Base-by-base conservation (phyloP, 1,140 invertebrate species). In the Trichogramma pretiosum region DNA sequence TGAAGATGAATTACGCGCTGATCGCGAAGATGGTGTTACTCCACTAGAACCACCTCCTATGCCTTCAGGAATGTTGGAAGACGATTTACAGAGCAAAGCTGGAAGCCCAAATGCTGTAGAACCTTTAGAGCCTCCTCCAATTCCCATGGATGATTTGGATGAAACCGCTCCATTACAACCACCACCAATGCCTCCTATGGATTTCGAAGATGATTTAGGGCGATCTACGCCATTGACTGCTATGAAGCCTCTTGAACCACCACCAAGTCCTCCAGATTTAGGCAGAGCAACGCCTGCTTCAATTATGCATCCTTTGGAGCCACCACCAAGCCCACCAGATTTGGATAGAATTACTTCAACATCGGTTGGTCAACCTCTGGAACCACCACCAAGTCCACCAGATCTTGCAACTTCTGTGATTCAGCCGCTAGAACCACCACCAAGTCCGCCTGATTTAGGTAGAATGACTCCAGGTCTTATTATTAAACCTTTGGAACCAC, bases 1-100 rank as follows among this genome's bases (percentile, higher is more conserved):
- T n/a, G n/a, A n/a, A n/a, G n/a, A n/a, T n/a, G n/a, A n/a, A n/a
- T n/a, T n/a, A n/a, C n/a, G n/a, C n/a, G 18, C 37, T 9, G 16
- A 26, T 9, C 22, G 26, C 7, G n/a, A 26, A 10, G 5, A 33
- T 14, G 33, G 23, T 14, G n/a, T 19, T 2, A 22, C 26, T 5
- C 26, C 34, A 2, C 10, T 49, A 1, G 34, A 54, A 9, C 55
- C 54, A 13, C 55, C 53, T 5, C 55, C 57, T 17, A 8, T 56
- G 11, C 63, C 63, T 13, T 60, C 58, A 0, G 39, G 44, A 11
- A 64, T 65, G 2, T 58, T 57, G 0, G 62, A 65, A 2, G 61
- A 67, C 17, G 57, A 62, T 13, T 1, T 37, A 1, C 36, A 19
- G 2, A 51, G 42, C 17, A 46, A 46, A 51, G 43, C 37, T 5